A percentile compares a stretch with the other conserved stretches of the same genome.
Evolutionary conservation across 2,888 invertebrate species (phyloP).

Genomic region (Orthosia cruda): DNA sequence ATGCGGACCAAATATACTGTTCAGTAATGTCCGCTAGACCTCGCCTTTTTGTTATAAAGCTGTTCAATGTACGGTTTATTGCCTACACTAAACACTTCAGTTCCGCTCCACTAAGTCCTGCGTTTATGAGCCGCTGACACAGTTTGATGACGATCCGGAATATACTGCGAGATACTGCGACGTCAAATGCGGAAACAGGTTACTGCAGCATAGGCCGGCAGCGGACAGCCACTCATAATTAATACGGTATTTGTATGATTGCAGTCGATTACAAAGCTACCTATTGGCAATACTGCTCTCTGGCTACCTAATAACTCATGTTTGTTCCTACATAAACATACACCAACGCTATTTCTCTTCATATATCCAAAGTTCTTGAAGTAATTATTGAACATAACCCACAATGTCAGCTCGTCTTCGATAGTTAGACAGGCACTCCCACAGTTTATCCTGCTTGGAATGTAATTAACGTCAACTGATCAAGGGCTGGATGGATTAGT

Average conservation of each 20-base stretch:
- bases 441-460: slow-evolving; percentile 52
- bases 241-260: slow-evolving; percentile 35
- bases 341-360: slow-evolving; percentile 8
- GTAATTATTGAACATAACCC: slow-evolving; percentile 59
- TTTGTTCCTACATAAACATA: slow-evolving; percentile 3
- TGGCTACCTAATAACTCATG: neutral
- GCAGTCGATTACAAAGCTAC: slow-evolving; percentile 19
- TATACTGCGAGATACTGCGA: slow-evolving; percentile 50
- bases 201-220: slow-evolving; percentile 33
- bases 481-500: slow-evolving; percentile 63
- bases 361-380: slow-evolving; percentile 39
- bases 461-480: slow-evolving; percentile 67
- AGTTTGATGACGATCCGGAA: slow-evolving; percentile 54
- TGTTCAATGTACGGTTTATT: slow-evolving; percentile 61
- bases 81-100: slow-evolving; percentile 62
- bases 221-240: slow-evolving; percentile 28
- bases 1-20: slow-evolving; percentile 68
- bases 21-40: slow-evolving; percentile 61
- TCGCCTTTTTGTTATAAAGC: slow-evolving; percentile 64
- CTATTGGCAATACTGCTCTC: neutral
- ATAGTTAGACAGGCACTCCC: slow-evolving; percentile 60
- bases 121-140: slow-evolving; percentile 63
- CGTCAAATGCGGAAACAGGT: slow-evolving; percentile 51
- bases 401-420: slow-evolving; percentile 60
- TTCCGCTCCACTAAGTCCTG: slow-evolving; percentile 55